Base-by-base conservation (phyloP, 2,797 vertebrate genomes). In the Paedocypris micromegethes region DNA sequence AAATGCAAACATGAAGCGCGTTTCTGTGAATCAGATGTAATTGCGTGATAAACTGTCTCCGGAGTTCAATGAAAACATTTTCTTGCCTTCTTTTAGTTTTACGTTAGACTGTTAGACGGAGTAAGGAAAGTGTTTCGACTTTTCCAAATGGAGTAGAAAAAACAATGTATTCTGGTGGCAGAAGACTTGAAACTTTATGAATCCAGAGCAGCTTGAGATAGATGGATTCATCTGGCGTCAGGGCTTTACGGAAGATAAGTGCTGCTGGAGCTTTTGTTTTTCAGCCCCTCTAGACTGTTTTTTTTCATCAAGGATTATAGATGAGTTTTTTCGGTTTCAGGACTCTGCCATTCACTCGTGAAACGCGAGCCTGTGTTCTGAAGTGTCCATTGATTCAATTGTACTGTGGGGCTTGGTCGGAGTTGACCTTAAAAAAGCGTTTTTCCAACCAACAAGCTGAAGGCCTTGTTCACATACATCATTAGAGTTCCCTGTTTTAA, bases 371-470 rank as follows among this genome's bases (percentile, higher is more conserved):
- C 9, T 43, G 55, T 56, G 58, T 66, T 64, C 66, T 58, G 9
- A 70, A 66, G 68, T 54, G 48, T 75, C 56, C 63, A 65, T 68
- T 73, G 57, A 58, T 70, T 73, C 54, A 9, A 59, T 52, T 59
- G 61, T 48, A 50, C 52, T 66, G 49, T 58, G 42, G 50, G 38
- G 47, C 58, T 41, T 58, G 51, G 62, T 49, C 51, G 62, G 53
- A 3, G 72, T 74, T 82, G 83, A 85, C 82, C 83, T 78, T 63
- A 76, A 75, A 68, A 75, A 61, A 78, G 66, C 64, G 81, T 72
- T 76, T 72, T 82, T 83, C 83, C 72, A 75, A 68, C 47, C 0
- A 23, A 23, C 23, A 23, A 23, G 72, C 83, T 68, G 53, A 5
- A 50, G 81, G 83, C 79, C 73, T 61, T 68, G 75, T 52, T 67